Percentiles rank a stretch among this genome's conserved stretches.
These are phyloP conservation scores for Brassicogethes aeneus DNA, from an alignment of 2,888 invertebrate species.

Conservation along the genomic window DNA sequence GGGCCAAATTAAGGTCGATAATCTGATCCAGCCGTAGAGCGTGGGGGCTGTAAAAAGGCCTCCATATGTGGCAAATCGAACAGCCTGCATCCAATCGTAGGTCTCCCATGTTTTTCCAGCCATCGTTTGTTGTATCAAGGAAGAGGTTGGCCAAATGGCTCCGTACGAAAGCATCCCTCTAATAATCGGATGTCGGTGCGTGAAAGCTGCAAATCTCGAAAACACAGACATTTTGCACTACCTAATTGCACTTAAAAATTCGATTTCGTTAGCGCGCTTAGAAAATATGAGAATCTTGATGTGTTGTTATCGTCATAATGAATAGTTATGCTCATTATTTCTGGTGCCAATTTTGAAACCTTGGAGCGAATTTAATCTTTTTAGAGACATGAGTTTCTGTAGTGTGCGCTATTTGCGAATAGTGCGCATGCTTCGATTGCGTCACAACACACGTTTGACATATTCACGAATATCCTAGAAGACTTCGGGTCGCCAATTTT, in stretches of 20 bases:
- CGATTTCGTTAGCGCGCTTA: background rate
- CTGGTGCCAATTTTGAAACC: background rate
- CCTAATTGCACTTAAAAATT: background rate
- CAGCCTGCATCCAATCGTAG: constrained; percentile 61
- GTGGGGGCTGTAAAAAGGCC: constrained; percentile 74
- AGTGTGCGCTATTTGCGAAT: background rate
- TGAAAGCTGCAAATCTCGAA: constrained; percentile 42
- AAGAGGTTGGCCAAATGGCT: constrained; percentile 64
- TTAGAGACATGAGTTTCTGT: background rate
- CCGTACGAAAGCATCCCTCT: constrained; percentile 64
- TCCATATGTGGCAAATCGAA: constrained; percentile 71
- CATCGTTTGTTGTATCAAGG: constrained; percentile 62
- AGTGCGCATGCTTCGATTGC: background rate
- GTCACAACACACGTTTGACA: background rate
- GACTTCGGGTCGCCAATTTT: no score
- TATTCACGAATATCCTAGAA: no score
- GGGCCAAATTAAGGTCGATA: constrained; percentile 71
- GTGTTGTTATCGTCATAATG: background rate
- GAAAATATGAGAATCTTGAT: background rate
- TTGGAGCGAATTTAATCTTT: background rate
- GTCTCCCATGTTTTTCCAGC: constrained; percentile 55
- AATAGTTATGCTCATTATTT: background rate
- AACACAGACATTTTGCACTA: constrained; percentile 34
- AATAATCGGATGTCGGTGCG: constrained; percentile 44
- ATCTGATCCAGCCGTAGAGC: constrained; percentile 67